A percentile compares a stretch with the other conserved stretches of the same genome.
These are phyloP conservation scores for Drosophila murphyi DNA, from an alignment of 1,140 invertebrate genomes.

Conservation along the genomic window DNA sequence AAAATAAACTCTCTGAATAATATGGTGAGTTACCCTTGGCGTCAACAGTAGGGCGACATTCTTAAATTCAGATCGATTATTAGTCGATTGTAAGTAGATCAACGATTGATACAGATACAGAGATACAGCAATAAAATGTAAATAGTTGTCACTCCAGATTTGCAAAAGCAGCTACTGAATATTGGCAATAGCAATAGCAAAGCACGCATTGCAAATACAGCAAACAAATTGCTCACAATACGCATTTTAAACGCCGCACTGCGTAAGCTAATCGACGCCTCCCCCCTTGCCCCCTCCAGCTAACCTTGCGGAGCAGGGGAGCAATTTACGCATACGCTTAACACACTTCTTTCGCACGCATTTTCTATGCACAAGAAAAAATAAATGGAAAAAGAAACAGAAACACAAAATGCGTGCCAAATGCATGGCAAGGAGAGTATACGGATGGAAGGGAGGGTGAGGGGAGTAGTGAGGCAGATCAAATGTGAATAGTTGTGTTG, in stretches of 20 bases:
- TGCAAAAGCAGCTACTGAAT: too few relatives aligned
- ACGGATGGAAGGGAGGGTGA: neutral
- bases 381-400: neutral
- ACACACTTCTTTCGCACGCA: conserved; percentile 70
- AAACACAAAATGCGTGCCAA: conserved; percentile 62
- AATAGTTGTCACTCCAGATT: too few relatives aligned
- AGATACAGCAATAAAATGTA: too few relatives aligned
- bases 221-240: neutral
- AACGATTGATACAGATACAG: too few relatives aligned
- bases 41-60: too few relatives aligned
- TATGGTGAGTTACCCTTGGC: too few relatives aligned
- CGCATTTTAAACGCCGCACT: conserved; percentile 40
- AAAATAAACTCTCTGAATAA: too few relatives aligned
- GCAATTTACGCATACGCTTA: conserved; percentile 59
- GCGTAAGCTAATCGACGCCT: conserved; percentile 17
- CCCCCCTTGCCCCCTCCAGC: neutral
- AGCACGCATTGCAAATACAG: too few relatives aligned
- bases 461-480: conserved; percentile 8
- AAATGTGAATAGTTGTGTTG: conserved; percentile 15
- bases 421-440: conserved; percentile 20
- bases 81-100: too few relatives aligned
- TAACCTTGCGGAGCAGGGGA: neutral
- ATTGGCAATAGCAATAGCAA: too few relatives aligned
- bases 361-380: conserved; percentile 53
- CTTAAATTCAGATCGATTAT: too few relatives aligned